Evolutionary conservation across 2,113 vertebrate species (phyloP).

Genomic region (Pachypanchax playfairii): DNA sequence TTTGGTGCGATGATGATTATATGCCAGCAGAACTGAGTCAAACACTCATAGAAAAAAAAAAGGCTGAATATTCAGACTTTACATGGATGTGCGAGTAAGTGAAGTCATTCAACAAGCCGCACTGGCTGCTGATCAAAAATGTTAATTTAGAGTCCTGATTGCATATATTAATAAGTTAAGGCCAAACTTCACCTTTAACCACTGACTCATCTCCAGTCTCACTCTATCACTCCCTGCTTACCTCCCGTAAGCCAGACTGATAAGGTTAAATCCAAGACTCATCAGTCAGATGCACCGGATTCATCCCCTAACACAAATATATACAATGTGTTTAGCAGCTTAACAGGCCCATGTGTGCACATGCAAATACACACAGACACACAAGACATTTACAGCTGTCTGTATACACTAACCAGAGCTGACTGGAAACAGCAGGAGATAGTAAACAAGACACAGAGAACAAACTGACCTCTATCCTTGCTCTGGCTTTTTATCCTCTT

Average conservation of each 20-base stretch:
- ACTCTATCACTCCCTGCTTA: slow-evolving; percentile 18
- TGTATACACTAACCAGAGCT: slow-evolving; percentile 58
- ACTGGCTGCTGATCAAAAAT: no score
- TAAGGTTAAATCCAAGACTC: slow-evolving; percentile 71
- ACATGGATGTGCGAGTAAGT: no score
- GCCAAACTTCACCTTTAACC: no score
- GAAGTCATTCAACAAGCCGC: no score
- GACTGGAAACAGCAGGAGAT: slow-evolving; percentile 50
- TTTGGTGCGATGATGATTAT: no score
- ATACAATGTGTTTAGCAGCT: slow-evolving; percentile 73
- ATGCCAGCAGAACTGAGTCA: no score
- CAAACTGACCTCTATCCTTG: slow-evolving; percentile 59
- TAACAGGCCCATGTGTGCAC: slow-evolving; percentile 27
- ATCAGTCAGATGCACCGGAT: slow-evolving; percentile 68
- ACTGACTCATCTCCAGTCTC: slow-evolving; percentile 64
- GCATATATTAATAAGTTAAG: no score
- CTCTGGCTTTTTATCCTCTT: slow-evolving; percentile 27
- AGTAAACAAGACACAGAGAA: slow-evolving; percentile 66
- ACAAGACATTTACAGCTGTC: slow-evolving; percentile 6
- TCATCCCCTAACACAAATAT: slow-evolving; percentile 69
- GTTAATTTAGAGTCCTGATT: no score
- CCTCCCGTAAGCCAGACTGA: slow-evolving; percentile 59
- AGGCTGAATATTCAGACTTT: no score
- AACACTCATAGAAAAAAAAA: no score
- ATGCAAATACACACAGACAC: slow-evolving; percentile 10